Evolutionary conservation across 1,140 invertebrate species (phyloP).

Genomic region (Latrodectus geometricus): DNA sequence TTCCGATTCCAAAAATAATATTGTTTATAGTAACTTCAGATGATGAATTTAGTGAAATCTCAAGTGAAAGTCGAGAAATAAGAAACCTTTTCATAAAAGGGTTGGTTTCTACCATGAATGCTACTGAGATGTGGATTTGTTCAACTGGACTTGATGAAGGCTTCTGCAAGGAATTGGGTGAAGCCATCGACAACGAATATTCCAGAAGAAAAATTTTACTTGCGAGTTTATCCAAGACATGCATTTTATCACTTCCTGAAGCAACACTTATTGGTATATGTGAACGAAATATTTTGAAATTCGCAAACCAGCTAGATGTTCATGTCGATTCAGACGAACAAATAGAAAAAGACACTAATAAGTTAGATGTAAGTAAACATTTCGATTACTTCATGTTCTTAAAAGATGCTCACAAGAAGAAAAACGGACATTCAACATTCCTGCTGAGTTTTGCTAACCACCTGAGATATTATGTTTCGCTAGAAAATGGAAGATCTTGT

Average conservation of each 20-base stretch:
- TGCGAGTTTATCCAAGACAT: not conserved
- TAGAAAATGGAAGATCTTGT: too few relatives aligned
- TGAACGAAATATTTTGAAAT: not conserved
- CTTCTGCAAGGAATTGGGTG: not conserved
- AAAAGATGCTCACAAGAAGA: not conserved
- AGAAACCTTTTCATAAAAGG: constrained; percentile 1
- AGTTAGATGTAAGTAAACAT: not conserved
- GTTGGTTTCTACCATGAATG: not conserved
- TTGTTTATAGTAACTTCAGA: not conserved
- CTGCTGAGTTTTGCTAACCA: not conserved
- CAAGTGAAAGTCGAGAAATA: not conserved
- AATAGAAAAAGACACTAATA: not conserved
- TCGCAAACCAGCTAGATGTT: not conserved
- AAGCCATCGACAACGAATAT: not conserved
- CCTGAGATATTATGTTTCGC: not conserved
- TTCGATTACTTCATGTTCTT: not conserved
- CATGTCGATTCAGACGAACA: not conserved
- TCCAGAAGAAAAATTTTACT: not conserved
- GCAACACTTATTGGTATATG: constrained; percentile 8
- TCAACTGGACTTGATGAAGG: not conserved
- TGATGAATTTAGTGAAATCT: not conserved
- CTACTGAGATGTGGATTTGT: constrained; percentile 19
- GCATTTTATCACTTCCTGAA: not conserved
- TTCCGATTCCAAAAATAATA: constrained; percentile 1
- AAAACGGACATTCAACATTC: not conserved